These are phyloP conservation scores for Phainopepla nitens DNA, from an alignment of 2,113 vertebrate species.

Conservation along the genomic window DNA sequence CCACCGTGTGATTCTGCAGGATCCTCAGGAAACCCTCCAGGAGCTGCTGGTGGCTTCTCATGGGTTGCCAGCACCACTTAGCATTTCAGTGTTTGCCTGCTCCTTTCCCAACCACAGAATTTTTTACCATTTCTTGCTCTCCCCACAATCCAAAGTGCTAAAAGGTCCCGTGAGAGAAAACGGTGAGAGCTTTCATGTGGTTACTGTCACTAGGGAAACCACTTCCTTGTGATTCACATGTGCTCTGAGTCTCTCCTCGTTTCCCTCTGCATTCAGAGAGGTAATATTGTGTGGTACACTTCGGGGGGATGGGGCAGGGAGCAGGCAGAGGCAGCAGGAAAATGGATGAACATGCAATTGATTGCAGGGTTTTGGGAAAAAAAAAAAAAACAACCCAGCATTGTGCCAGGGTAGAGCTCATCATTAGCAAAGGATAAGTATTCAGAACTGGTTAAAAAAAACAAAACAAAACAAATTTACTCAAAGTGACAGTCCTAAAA, in stretches of 20 bases:
- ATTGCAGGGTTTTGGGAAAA: neutral
- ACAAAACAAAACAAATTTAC: neutral
- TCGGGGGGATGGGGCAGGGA: neutral
- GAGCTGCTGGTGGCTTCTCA: neutral
- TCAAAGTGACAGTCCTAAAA: neutral
- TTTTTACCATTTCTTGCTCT: conserved; percentile 28
- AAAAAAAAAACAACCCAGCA: neutral
- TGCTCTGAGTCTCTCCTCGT: conserved; percentile 27
- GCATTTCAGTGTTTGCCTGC: neutral
- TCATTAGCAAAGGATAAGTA: neutral
- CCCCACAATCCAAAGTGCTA: conserved; percentile 53
- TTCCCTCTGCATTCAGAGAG: conserved; percentile 21
- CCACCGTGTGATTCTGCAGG: neutral
- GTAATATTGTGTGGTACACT: neutral
- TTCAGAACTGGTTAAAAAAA: neutral
- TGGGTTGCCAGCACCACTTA: neutral
- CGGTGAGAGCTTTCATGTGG: conserved; percentile 58
- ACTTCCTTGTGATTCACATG: conserved; percentile 62
- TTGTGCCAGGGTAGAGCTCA: neutral
- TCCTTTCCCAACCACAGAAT: conserved; percentile 2
- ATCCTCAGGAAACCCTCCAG: neutral
- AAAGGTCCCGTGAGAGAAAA: conserved; percentile 57
- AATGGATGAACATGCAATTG: neutral
- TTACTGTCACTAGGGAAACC: conserved; percentile 65
- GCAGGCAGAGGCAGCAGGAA: neutral